A percentile compares a stretch with the other conserved stretches of the same genome.
phyloP scores from a whole-genome alignment of 2,888 invertebrate genomes.

The Eumerus sabulonum region DNA sequence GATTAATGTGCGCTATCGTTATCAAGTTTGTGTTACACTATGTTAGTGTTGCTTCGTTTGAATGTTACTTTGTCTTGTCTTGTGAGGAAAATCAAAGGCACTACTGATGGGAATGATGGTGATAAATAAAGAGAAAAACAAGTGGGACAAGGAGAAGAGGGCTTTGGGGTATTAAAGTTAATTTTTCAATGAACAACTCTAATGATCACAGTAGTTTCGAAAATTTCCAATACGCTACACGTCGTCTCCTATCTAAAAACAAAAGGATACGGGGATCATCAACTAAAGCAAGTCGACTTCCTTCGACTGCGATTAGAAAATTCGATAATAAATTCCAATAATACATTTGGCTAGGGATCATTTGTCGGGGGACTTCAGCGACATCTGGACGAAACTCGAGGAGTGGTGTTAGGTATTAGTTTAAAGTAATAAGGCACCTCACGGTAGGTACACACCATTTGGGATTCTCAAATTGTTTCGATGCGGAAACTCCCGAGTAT shows the following conservation, averaged over 20 bases:
- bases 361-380: conserved; percentile 1
- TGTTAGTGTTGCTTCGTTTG: too few relatives aligned
- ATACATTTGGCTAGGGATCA: neutral
- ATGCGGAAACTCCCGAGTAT: conserved; percentile 34
- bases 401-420: conserved; percentile 20
- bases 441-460: conserved; percentile 42
- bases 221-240: conserved; percentile 59
- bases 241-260: conserved; percentile 40
- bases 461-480: conserved; percentile 19
- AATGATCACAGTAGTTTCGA: conserved; percentile 68
- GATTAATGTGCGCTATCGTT: conserved; percentile 15
- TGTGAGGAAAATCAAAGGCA: conserved; percentile 52
- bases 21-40: neutral
- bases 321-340: conserved; percentile 53
- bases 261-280: too few relatives aligned
- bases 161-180: conserved; percentile 38
- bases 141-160: conserved; percentile 12
- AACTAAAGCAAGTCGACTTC: too few relatives aligned
- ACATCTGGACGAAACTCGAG: conserved; percentile 26
- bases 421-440: conserved; percentile 64
- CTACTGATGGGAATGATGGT: conserved; percentile 27
- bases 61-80: neutral
- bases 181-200: conserved; percentile 68
- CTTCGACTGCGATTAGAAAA: conserved; percentile 45
- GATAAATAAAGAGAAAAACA: conserved; percentile 17